Evolutionary conservation across 1,140 invertebrate species (phyloP).

Genomic region (Periplaneta americana): DNA sequence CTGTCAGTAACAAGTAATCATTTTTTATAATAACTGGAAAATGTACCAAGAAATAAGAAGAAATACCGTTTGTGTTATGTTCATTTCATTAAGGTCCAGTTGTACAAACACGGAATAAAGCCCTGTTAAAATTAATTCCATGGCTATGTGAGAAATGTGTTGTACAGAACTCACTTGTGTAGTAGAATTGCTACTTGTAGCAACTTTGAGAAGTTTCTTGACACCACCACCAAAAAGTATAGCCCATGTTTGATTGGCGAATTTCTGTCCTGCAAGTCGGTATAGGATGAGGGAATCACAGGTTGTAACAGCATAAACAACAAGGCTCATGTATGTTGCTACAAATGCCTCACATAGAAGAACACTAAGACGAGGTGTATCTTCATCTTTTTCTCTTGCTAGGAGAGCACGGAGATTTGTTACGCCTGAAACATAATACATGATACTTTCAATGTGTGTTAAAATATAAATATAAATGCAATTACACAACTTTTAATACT

Average conservation of each 20-base stretch:
- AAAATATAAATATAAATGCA: not conserved
- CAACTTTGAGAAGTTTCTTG: conserved; percentile 80
- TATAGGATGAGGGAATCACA: conserved; percentile 93
- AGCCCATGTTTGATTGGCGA: conserved; percentile 77
- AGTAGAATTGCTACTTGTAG: conserved; percentile 30
- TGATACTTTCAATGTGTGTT: not conserved
- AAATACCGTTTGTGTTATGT: no score
- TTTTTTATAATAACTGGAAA: no score
- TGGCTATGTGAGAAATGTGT: no score
- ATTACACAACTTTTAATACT: no score
- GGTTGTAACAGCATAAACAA: conserved; percentile 89
- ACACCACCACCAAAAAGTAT: conserved; percentile 92
- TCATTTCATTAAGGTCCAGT: no score
- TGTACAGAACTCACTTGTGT: not conserved
- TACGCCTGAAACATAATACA: conserved; percentile 49
- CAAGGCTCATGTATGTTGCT: conserved; percentile 85
- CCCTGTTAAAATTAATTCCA: no score
- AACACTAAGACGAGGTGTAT: conserved; percentile 87
- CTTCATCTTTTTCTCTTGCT: conserved; percentile 92
- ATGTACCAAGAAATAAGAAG: no score
- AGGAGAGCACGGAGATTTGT: conserved; percentile 85
- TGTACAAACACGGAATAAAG: no score
- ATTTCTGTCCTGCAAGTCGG: conserved; percentile 76
- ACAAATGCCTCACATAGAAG: conserved; percentile 90
- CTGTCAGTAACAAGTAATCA: no score